These are phyloP conservation scores for Macquaria ambigua DNA, from an alignment of 2,113 vertebrate genomes.

Conservation along the genomic window DNA sequence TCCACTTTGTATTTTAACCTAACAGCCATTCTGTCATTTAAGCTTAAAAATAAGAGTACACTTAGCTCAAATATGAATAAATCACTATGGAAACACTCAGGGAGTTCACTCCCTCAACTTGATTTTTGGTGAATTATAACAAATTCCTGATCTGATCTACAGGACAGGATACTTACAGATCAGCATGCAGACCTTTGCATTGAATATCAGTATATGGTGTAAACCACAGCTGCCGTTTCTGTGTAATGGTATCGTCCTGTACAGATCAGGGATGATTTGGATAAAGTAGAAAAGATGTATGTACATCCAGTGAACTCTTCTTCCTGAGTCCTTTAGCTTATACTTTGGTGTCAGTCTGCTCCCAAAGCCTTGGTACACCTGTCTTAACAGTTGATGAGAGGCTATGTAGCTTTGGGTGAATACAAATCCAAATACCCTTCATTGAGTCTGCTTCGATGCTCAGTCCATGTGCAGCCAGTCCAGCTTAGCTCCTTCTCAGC, in stretches of 20 bases:
- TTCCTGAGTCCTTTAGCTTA: conserved; percentile 46
- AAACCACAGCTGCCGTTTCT: conserved; percentile 19
- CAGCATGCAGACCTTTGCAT: conserved; percentile 17
- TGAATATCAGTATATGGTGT: conserved; percentile 30
- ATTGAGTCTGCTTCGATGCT: not conserved
- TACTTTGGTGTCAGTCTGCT: conserved; percentile 15
- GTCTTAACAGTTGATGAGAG: conserved; percentile 39
- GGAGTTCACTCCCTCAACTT: not conserved
- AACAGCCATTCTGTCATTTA: conserved; percentile 2
- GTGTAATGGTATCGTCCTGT: conserved; percentile 19
- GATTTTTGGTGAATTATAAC: not conserved
- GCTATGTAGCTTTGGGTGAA: conserved; percentile 21
- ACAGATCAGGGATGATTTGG: conserved; percentile 34
- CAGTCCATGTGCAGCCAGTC: conserved; percentile 11
- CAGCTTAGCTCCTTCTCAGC: conserved; percentile 35
- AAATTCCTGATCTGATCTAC: conserved; percentile 13
- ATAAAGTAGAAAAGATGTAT: not conserved
- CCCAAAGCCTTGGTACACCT: not conserved
- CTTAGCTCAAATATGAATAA: conserved; percentile 9
- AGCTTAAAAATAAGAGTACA: not conserved
- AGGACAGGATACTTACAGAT: not conserved
- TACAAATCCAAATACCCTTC: not conserved
- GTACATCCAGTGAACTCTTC: conserved; percentile 23
- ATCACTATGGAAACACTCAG: not conserved
- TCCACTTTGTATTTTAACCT: not conserved